These are phyloP conservation scores for Perognathus longimembris DNA, from an alignment of 2,113 vertebrate genomes.

Conservation along the genomic window DNA sequence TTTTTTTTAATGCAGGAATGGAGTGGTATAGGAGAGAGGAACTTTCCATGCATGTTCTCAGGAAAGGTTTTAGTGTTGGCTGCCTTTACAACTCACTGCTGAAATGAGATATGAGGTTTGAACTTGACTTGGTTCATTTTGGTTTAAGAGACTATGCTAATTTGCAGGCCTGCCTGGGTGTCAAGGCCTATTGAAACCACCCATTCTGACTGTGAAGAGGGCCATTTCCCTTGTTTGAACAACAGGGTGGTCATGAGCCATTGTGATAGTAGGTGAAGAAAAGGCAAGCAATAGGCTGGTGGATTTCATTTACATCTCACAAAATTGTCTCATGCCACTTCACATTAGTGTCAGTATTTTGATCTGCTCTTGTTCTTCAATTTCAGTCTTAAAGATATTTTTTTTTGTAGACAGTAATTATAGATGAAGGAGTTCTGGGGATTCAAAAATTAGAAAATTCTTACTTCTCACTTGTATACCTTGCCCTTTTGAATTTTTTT, in stretches of 20 bases:
- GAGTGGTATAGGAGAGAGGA: fast-evolving
- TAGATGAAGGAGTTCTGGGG: neutral
- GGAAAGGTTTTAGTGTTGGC: neutral
- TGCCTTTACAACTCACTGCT: neutral
- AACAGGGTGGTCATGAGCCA: neutral
- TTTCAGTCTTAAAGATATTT: neutral
- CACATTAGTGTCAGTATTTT: too few species aligned
- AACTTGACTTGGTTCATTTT: neutral
- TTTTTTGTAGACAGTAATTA: neutral
- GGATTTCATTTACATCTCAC: neutral
- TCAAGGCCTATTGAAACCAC: neutral
- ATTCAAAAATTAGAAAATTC: neutral
- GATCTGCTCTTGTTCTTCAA: neutral
- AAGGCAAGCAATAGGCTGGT: neutral
- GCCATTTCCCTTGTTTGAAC: neutral
- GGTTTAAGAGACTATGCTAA: neutral
- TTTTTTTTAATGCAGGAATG: neutral
- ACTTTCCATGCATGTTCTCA: neutral
- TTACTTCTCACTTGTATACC: neutral
- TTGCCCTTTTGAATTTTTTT: constrained; percentile 10
- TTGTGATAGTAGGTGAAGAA: neutral
- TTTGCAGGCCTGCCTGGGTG: neutral
- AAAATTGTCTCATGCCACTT: neutral
- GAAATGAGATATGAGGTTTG: neutral
- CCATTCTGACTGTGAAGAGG: neutral